phyloP scores from a whole-genome alignment of 2,888 invertebrate species.

The Tachina fera region DNA sequence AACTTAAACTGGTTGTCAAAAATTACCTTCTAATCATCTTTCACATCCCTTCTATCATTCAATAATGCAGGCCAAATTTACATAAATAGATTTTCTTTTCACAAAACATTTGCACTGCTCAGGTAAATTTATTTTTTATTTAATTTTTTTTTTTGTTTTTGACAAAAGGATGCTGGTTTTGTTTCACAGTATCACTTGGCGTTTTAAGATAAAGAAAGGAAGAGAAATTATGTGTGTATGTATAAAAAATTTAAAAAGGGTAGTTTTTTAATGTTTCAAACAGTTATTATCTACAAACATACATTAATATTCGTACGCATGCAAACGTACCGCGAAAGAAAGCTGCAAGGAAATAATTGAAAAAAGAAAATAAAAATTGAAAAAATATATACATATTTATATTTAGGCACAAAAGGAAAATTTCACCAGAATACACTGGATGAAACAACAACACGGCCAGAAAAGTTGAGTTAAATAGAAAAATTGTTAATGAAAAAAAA shows the following conservation, averaged over 20 bases:
- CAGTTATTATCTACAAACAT: conserved; percentile 30
- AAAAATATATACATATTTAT: conserved; percentile 35
- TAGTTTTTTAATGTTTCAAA: conserved; percentile 72
- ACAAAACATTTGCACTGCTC: background rate
- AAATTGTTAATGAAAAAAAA: conserved; percentile 60
- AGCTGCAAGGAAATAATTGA: conserved; percentile 26
- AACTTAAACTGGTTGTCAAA: background rate
- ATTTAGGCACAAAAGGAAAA: conserved; percentile 53
- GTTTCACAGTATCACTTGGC: conserved; percentile 39
- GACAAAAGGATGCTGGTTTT: conserved; percentile 49
- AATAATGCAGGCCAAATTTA: conserved; percentile 20
- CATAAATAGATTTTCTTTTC: background rate
- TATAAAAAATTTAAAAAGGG: conserved; percentile 71
- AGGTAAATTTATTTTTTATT: background rate
- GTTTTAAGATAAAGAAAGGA: conserved; percentile 66
- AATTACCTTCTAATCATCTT: background rate
- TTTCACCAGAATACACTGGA: conserved; percentile 3
- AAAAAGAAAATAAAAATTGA: conserved; percentile 19
- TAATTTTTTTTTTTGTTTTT: too few species aligned
- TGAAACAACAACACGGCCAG: background rate
- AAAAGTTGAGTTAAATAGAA: conserved; percentile 57
- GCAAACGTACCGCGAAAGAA: conserved; percentile 46
- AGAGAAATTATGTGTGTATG: conserved; percentile 19
- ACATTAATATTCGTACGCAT: conserved; percentile 49
- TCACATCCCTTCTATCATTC: background rate